phyloP scores from a whole-genome alignment of 2,888 invertebrate genomes.

The Tetragonula carbonaria region DNA sequence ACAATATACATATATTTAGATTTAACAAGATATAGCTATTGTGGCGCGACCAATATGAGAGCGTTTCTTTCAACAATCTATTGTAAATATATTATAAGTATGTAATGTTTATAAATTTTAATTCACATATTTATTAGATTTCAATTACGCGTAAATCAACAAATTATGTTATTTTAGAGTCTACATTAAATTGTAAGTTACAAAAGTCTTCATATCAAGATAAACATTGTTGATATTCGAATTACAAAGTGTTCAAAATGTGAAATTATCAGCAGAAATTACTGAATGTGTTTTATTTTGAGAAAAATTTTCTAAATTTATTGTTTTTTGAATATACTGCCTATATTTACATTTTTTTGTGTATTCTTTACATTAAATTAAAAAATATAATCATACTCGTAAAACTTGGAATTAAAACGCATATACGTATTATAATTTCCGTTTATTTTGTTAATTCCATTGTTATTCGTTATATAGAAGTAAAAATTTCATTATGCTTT shows the following conservation, averaged over 20 bases:
- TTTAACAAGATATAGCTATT: slow-evolving; percentile 44
- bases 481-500: neutral
- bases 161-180: slow-evolving; percentile 33
- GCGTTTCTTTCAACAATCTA: slow-evolving; percentile 38
- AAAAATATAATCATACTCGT: no score
- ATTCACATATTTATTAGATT: slow-evolving; percentile 19
- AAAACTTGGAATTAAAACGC: no score
- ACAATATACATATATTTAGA: slow-evolving; percentile 47
- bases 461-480: neutral
- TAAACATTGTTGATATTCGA: neutral
- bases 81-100: slow-evolving; percentile 60
- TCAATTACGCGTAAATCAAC: slow-evolving; percentile 31
- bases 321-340: neutral
- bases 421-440: neutral
- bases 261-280: neutral
- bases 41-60: slow-evolving; percentile 60
- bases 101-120: slow-evolving; percentile 31
- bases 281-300: neutral
- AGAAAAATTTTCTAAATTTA: neutral
- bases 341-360: no score
- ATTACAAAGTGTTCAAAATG: neutral
- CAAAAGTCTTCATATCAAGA: slow-evolving; percentile 43
- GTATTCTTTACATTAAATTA: no score
- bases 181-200: slow-evolving; percentile 28
- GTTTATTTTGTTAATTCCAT: neutral